phyloP scores from a whole-genome alignment of 2,113 vertebrate species.

The Hippocampus guttulatus region DNA sequence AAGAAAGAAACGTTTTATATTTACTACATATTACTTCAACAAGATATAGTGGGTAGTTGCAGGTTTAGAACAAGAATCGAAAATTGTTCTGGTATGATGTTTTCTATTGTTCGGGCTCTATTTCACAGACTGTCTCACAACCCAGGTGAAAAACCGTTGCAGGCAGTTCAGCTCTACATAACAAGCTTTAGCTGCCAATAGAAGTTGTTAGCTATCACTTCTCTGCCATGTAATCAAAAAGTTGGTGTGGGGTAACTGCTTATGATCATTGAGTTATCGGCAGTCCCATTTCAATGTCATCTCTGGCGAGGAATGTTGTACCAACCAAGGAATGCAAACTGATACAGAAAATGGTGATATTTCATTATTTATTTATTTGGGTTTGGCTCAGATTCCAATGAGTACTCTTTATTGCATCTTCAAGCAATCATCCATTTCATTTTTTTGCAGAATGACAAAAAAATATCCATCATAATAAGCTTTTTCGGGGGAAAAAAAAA shows the following conservation, averaged over 20 bases:
- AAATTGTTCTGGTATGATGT: not conserved
- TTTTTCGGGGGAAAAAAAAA: no score
- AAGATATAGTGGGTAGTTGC: not conserved
- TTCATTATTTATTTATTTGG: no score
- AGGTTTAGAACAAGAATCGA: not conserved
- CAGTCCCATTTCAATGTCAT: not conserved
- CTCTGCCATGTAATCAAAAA: conserved; percentile 4
- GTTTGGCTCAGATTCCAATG: not conserved
- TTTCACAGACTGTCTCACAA: not conserved
- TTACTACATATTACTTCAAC: not conserved
- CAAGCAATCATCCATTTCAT: conserved; percentile 14
- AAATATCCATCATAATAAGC: no score
- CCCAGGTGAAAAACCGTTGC: conserved; percentile 1
- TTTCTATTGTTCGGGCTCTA: not conserved
- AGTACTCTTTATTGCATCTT: conserved; percentile 21
- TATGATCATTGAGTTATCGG: not conserved
- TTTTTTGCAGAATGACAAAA: no score
- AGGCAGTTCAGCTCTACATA: not conserved
- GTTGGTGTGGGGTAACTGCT: not conserved
- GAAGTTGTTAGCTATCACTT: conserved; percentile 7
- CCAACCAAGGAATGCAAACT: not conserved
- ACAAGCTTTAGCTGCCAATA: conserved; percentile 1
- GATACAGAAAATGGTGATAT: not conserved
- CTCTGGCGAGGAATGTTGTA: not conserved
- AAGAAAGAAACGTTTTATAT: not conserved